Percentiles rank a stretch among this genome's conserved stretches.
Evolutionary conservation across 2,888 invertebrate species (phyloP).

Genomic region (Micoletzkya japonica): DNA sequence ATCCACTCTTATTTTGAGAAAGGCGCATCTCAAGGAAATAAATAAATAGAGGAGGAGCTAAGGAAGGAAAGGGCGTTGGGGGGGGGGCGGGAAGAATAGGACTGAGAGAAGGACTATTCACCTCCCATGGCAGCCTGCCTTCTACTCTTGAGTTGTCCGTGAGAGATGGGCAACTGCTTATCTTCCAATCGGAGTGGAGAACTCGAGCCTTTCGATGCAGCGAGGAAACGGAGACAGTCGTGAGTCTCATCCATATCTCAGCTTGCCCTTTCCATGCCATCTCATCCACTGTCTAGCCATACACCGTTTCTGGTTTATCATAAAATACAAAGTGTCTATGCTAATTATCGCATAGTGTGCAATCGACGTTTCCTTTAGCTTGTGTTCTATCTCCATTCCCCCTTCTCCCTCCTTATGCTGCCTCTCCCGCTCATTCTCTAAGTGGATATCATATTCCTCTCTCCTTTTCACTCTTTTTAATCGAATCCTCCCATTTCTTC

Average conservation of each 20-base stretch:
- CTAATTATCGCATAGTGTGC: background rate
- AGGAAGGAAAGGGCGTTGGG: too few species aligned
- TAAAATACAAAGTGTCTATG: background rate
- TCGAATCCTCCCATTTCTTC: too few species aligned
- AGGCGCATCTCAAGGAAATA: too few species aligned
- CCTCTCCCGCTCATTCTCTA: background rate
- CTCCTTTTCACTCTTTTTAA: too few species aligned
- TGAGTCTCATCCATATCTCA: constrained; percentile 31
- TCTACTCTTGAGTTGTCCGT: too few species aligned
- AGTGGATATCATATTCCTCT: background rate
- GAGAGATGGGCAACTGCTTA: constrained; percentile 23
- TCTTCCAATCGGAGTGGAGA: constrained; percentile 3
- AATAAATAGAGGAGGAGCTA: too few species aligned
- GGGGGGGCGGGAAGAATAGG: too few species aligned
- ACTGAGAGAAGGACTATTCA: too few species aligned
- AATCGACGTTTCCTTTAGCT: background rate
- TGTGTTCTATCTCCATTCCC: background rate
- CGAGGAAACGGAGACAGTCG: constrained; percentile 47
- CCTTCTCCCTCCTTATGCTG: background rate
- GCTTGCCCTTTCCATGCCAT: background rate
- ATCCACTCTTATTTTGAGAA: too few species aligned
- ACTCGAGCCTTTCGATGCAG: constrained; percentile 33
- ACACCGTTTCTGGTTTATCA: background rate
- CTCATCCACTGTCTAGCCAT: background rate
- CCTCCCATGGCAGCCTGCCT: too few species aligned